Base-by-base conservation (phyloP, 2,113 vertebrate species). In the Gymnocephalus cernua region DNA sequence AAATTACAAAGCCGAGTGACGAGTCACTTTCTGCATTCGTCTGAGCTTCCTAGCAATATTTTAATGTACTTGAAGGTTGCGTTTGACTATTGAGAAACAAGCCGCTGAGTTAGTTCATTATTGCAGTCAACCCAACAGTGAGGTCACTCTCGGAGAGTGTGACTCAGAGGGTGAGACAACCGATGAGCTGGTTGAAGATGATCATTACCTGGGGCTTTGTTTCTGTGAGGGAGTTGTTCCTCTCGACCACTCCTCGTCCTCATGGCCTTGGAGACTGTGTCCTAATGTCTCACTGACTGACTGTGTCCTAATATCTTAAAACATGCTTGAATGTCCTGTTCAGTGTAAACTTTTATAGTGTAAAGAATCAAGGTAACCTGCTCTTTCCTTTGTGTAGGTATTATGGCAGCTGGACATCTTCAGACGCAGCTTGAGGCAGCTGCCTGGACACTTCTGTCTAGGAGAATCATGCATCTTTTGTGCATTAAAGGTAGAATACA, bases 361-460 rank as follows among this genome's bases (percentile, higher is more conserved):
- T 45, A 2, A 23, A 72, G 14, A 62, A 12, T 32, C 44, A 63
- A 61, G 15, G 23, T 12, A 15, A 56, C 16, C 58, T 32, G 5
- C 70, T 53, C 48, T 57, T 25, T 74, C 4, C 4, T 29, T 62
- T 73, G 1, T 67, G 3, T 74, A 99, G 98, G 98, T 99, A 21
- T 93, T 99, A 32, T 99, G 98, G 98, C 98, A 99, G 2, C 93
- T 99, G 90, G 98, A 99, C 86, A 97, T 99, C 93, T 99, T 99
- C 90, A 95, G 98, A 72, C 94, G 98, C 56, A 99, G 98, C 92
- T 95, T 99, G 73, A 96, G 98, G 86, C 95, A 96, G 89, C 94
- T 99, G 38, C 96, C 97, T 19, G 97, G 97, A 50, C 98, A 99
- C 3, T 94, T 97, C 72, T 99, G 98, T 90, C 96, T 97, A 54